Evolutionary conservation across 2,888 invertebrate genomes (phyloP), one percentile per base, ranked within the genome.

Genomic region (Hofmannophila pseudospretella): DNA sequence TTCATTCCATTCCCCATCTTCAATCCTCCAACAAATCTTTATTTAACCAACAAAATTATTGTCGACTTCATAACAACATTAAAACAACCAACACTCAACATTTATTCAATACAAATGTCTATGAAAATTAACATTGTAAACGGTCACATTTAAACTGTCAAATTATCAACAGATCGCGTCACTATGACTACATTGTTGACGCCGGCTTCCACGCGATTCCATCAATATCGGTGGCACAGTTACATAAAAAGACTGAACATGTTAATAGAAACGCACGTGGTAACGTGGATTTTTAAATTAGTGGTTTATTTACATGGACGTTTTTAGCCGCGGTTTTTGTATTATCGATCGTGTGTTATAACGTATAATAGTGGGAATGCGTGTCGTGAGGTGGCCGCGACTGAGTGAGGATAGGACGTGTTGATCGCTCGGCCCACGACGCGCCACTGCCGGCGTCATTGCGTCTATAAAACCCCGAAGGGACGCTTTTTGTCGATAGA

Each of bases 1-100:
- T 95, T 95, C 95, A 95, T 95, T 82, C 95, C 95, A 92, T 95
- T 94, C 85, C 95, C 95, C 94, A 95, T 76, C 53, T 66, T 74
- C 52, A 54, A 41, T 40, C 52, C 40, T 51, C 48, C 5, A 53
- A 47, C 48, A 51, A 57, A 55, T 50, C 44, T 51, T 49, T 58
- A 45, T 41, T 60, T 60, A 49, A 36, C 38, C 44, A 59, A 56
- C 41, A 48, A 65, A 61, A 66, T 68, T 77, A 76, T 75, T 73
- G 71, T 72, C 69, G 55, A 45, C 50, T 57, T 63, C 41, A 47
- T 51, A 64, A 51, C 49, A 64, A 58, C 34, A 35, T 55, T 67
- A 51, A 64, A 63, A 38, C 44, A 63, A 59, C 58, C 43, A 63
- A 60, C 59, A 58, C 58, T 57, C 48, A 61, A 65, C 44, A 33